Evolutionary conservation across 2,888 invertebrate species (phyloP), one percentile per base, ranked within the genome.

Genomic region (Cyaniris semiargus): DNA sequence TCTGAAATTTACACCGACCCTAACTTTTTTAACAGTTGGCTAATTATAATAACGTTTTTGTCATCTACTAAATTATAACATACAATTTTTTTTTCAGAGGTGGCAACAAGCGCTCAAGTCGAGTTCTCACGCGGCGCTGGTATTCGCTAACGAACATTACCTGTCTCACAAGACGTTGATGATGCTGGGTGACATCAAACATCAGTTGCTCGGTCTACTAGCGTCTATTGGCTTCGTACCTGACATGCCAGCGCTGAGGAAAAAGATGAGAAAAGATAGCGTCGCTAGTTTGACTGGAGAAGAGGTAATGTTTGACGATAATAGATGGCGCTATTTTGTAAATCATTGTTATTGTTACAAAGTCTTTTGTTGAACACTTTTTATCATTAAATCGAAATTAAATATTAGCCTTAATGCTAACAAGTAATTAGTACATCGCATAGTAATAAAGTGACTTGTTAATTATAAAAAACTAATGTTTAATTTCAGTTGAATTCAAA

Each of bases 121-220:
- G 75, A 96, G 96, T 83, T 95, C 95, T 75, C 95, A 96, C 75
- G 97, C 97, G 27, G 98, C 97, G 48, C 92, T 96, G 78, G 95
- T 95, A 76, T 98, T 97, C 89, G 97, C 98, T 18, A 96, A 95
- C 77, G 97, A 97, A 84, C 97, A 98, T 89, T 98, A 95, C 86
- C 92, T 99, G 0, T 98, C 98, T 0, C 92, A 96, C 81, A 96
- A 96, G 85, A 97, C 97, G 0, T 93, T 99, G 84, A 94, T 97
- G 79, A 98, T 97, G 89, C 94, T 99, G 82, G 96, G 96, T 0
- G 98, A 98, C 82, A 97, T 98, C 80, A 98, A 98, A 85, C 96
- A 96, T 83, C 97, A 97, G 85, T 94, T 97, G 81, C 88, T 97
- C 72, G 97, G 97, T 58, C 87, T 97, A 27, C 87, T 97, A 18